These are phyloP conservation scores for Nymphalis io DNA, from an alignment of 1,140 invertebrate species.

Conservation along the genomic window DNA sequence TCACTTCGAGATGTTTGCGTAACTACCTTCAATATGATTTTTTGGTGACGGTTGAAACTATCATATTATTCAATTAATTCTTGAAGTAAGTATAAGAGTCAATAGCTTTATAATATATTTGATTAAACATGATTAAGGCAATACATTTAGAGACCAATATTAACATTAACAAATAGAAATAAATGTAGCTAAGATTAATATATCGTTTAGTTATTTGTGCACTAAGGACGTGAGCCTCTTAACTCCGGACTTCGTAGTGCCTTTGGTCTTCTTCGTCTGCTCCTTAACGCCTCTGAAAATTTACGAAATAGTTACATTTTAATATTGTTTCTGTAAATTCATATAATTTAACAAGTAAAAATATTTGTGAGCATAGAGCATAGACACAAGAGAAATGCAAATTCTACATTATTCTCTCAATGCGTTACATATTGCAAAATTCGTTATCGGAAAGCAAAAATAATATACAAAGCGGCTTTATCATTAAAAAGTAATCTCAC, in stretches of 20 bases:
- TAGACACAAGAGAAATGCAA: no score
- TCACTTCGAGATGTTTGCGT: not conserved
- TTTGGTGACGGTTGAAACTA: not conserved
- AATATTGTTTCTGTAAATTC: no score
- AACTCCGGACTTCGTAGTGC: conserved; percentile 61
- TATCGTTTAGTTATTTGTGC: conserved; percentile 64
- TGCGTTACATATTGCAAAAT: no score
- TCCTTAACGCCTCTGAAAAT: conserved; percentile 78
- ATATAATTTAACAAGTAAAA: no score
- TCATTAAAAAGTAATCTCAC: no score
- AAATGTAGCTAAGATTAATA: conserved; percentile 11
- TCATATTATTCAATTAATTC: not conserved
- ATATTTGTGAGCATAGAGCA: no score
- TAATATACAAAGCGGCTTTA: no score
- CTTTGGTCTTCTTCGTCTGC: conserved; percentile 75
- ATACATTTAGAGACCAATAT: conserved; percentile 12
- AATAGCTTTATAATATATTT: conserved; percentile 5
- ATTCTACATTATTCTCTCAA: no score
- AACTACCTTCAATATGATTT: not conserved
- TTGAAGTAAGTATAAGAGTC: not conserved
- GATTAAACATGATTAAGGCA: conserved; percentile 16
- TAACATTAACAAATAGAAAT: conserved; percentile 18
- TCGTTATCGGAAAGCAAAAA: no score
- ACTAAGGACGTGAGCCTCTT: conserved; percentile 68
- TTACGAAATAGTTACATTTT: conserved; percentile 6